Evolutionary conservation across 2,113 vertebrate species (phyloP).

Genomic region (Hipposideros armiger): DNA sequence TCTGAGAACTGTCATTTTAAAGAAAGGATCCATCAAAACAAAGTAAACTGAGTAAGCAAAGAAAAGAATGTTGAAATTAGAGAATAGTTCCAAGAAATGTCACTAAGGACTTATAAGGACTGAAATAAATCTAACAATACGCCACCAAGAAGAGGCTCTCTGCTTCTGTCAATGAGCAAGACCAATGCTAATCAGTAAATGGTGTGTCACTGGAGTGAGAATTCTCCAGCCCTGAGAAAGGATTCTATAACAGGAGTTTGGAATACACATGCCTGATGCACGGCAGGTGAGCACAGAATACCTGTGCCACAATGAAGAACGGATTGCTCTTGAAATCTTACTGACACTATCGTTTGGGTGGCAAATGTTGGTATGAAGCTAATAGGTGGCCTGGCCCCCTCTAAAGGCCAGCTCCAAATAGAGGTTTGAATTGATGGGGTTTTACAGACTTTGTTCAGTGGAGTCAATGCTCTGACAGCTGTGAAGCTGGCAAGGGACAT

Average conservation of each 20-base stretch:
- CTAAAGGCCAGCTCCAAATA: not conserved
- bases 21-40: not conserved
- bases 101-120: not conserved
- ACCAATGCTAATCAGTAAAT: not conserved
- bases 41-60: constrained; percentile 17
- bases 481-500: not conserved
- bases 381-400: not conserved
- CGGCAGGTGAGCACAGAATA: not conserved
- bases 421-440: not conserved
- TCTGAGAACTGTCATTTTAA: not conserved
- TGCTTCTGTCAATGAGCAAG: not conserved
- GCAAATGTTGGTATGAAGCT: not conserved
- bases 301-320: not conserved
- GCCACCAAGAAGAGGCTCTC: not conserved
- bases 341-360: not conserved
- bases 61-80: not conserved
- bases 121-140: not conserved
- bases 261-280: not conserved
- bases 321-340: not conserved
- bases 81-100: not conserved
- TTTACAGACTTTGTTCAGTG: not conserved
- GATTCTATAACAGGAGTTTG: not conserved
- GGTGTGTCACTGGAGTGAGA: not conserved
- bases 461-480: constrained; percentile 1
- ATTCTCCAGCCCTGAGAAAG: not conserved